phyloP scores from a whole-genome alignment of 2,113 vertebrate genomes.

The Cichladusa arquata region DNA sequence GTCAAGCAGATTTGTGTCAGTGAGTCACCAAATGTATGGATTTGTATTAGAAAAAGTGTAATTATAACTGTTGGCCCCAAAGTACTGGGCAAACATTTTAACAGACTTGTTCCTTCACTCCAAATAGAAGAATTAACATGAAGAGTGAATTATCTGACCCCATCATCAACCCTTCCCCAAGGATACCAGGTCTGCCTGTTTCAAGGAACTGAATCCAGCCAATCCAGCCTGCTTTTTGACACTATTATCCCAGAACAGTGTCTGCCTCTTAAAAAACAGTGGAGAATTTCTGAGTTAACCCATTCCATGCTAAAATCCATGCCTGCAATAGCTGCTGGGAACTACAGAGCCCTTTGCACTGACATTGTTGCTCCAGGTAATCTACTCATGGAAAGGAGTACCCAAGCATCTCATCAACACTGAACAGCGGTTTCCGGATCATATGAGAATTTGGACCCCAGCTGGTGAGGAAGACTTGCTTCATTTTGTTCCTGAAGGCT shows the following conservation, averaged over 20 bases:
- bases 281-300: neutral
- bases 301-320: neutral
- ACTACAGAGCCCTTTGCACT: neutral
- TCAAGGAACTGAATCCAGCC: neutral
- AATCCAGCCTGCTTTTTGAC: slow-evolving; percentile 19
- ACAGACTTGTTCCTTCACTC: slow-evolving; percentile 18
- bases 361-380: neutral
- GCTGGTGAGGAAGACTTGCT: neutral
- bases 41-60: slow-evolving; percentile 1
- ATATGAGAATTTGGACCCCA: neutral
- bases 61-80: slow-evolving; percentile 6
- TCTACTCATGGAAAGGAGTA: neutral
- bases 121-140: slow-evolving; percentile 21
- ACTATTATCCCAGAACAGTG: neutral
- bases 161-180: neutral
- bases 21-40: neutral
- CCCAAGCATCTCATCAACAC: neutral
- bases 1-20: slow-evolving; percentile 27
- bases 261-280: neutral
- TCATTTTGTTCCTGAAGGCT: neutral
- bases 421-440: neutral
- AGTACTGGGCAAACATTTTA: slow-evolving; percentile 47
- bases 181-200: neutral
- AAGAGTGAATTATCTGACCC: slow-evolving; percentile 27
- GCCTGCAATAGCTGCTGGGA: neutral